These are phyloP conservation scores for Agelastica alni DNA, from an alignment of 2,888 invertebrate genomes.

Conservation along the genomic window DNA sequence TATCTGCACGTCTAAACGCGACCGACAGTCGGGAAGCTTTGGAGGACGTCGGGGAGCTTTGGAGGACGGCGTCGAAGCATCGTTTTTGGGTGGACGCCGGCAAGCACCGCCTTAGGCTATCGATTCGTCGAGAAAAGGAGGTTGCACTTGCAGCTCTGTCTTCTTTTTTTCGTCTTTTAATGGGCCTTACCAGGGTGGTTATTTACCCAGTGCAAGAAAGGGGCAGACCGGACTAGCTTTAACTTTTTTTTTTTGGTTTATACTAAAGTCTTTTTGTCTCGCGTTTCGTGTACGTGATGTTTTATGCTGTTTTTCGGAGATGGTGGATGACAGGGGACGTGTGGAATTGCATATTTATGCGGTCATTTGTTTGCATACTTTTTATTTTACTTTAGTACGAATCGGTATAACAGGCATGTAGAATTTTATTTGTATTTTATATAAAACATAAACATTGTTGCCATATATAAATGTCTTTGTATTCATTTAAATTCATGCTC, in stretches of 20 bases:
- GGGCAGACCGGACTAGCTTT: constrained; percentile 16
- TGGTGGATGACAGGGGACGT: constrained; percentile 20
- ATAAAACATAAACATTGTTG: too few species aligned
- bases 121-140: constrained; percentile 42
- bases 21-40: constrained; percentile 62
- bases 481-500: too few species aligned
- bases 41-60: constrained; percentile 46
- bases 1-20: constrained; percentile 56
- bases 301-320: constrained; percentile 25
- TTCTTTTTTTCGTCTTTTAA: constrained; percentile 13
- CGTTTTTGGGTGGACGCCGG: constrained; percentile 54
- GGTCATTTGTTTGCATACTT: constrained; percentile 2
- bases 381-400: constrained; percentile 1
- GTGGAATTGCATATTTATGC: constrained; percentile 22
- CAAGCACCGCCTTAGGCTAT: constrained; percentile 49
- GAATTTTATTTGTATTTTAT: too few species aligned
- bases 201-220: constrained; percentile 5
- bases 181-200: constrained; percentile 6
- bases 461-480: too few species aligned
- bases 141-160: constrained; percentile 28
- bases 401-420: not conserved
- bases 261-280: constrained; percentile 18
- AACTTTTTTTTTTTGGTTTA: constrained; percentile 9
- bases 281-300: constrained; percentile 29
- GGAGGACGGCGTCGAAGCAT: constrained; percentile 44